Base-by-base conservation (phyloP, 2,797 vertebrate genomes). In the Tapirus indicus region DNA sequence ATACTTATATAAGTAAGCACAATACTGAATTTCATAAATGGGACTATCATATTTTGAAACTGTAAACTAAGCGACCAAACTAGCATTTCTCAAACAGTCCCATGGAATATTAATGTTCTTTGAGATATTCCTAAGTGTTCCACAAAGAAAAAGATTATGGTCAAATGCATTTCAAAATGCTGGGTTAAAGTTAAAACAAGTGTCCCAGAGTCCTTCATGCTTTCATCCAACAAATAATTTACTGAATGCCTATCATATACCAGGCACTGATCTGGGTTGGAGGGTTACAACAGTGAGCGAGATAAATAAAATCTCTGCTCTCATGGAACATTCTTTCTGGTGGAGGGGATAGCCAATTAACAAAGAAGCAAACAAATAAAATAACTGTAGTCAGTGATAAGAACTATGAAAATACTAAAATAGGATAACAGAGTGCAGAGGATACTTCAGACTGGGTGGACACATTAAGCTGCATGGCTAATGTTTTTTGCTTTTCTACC, bases 21-120 rank as follows among this genome's bases (percentile, higher is more conserved):
- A 91, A 95, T 71, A 85, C 2, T 88, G 52, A 88, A 93, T 62
- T 91, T 83, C n/a, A 78, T 64, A 95, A 91, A 93, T 72, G 21
- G 35, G 49, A 88, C 17, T 60, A 84, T 47, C 38, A 35, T 16
- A 41, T 71, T 79, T 56, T 92, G 58, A 91, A 96, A 88, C 32
- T 72, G 12, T 85, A 71, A 91, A 60, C 32, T 75, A 80, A 72
- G 12, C 47, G 27, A 41, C 23, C 66, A 93, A 79, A 60, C 21
- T 16, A 96, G 49, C 49, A 89, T 74, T 95, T 93, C 64, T 92
- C 62, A 79, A 84, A 85, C 8, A 32, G 27, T 72, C 18, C 56
- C 72, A 79, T 25, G 77, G 56, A 88, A 91, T 58, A 29, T 78
- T 62, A 91, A 47, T 75, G 38, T 49, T 77, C n/a, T 69, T 84